Percentiles rank a stretch among this genome's conserved stretches.
Conservation (phyloP, 1,140 invertebrate genomes). For the Atta cephalotes region DNA sequence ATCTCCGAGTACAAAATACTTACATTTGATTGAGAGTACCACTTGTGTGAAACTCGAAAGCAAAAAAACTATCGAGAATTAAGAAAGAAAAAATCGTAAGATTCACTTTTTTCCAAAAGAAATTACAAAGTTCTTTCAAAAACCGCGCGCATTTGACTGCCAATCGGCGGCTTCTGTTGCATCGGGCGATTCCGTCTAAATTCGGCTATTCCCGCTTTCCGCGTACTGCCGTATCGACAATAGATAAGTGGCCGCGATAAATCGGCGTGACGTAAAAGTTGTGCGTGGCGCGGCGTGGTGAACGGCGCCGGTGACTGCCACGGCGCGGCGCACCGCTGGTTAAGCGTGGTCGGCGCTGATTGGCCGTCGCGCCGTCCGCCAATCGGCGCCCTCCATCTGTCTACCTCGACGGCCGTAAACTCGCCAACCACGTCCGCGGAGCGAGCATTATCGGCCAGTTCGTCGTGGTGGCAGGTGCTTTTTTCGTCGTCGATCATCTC, state of each 20-base stretch:
- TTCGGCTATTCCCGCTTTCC: background rate
- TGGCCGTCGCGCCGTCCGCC: constrained; percentile 82
- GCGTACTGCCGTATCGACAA: constrained; percentile 60
- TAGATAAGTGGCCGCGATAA: constrained; percentile 55
- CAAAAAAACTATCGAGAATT: background rate
- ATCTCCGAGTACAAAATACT: too few species aligned
- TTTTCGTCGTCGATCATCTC: constrained; percentile 79
- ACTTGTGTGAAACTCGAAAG: too few species aligned
- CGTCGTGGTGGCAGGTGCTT: constrained; percentile 72
- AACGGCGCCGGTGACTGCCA: constrained; percentile 23
- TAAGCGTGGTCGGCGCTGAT: constrained; percentile 86
- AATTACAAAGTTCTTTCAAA: background rate
- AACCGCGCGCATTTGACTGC: background rate
- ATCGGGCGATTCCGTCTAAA: background rate
- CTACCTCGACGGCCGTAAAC: constrained; percentile 83
- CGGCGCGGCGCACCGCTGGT: constrained; percentile 69
- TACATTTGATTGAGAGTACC: too few species aligned
- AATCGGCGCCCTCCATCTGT: constrained; percentile 88
- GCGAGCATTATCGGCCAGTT: constrained; percentile 78
- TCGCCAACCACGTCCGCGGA: constrained; percentile 75
- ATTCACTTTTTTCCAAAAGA: background rate
- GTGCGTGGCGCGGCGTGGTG: constrained; percentile 32
- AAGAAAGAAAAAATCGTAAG: background rate
- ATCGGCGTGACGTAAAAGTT: constrained; percentile 30
- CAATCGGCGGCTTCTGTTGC: background rate